A percentile compares a stretch with the other conserved stretches of the same genome.
Evolutionary conservation across 2,888 invertebrate genomes (phyloP).

Genomic region (Eupithecia tripunctaria): DNA sequence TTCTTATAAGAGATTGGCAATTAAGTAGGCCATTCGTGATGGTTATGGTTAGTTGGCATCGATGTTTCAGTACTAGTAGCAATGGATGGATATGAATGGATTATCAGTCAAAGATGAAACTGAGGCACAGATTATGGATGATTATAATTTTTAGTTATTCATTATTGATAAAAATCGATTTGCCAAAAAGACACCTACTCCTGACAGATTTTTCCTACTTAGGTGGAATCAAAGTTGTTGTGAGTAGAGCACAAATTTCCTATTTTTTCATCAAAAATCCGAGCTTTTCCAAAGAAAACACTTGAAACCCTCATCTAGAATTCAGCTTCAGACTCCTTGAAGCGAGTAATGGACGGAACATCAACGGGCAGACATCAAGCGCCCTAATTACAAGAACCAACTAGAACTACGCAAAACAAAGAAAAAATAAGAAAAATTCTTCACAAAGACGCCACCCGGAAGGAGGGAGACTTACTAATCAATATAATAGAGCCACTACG

Average conservation of each 20-base stretch:
- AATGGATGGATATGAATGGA: neutral
- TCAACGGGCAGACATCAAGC: conserved; percentile 35
- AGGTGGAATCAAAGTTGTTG: neutral
- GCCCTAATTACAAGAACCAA: conserved; percentile 46
- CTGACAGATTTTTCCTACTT: neutral
- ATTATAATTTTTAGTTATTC: neutral
- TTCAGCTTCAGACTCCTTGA: conserved; percentile 24
- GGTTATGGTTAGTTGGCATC: neutral
- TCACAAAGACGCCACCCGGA: conserved; percentile 75
- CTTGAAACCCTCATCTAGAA: conserved; percentile 6
- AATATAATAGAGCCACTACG: conserved; percentile 84
- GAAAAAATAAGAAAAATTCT: conserved; percentile 71
- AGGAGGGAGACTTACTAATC: conserved; percentile 80
- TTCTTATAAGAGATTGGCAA: neutral
- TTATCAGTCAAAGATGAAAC: neutral
- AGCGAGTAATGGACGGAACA: conserved; percentile 26
- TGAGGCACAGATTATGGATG: neutral
- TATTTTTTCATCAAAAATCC: neutral
- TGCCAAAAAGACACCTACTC: neutral
- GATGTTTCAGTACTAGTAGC: neutral
- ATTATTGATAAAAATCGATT: neutral
- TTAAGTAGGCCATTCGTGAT: neutral
- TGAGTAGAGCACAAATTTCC: neutral
- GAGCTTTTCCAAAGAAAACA: neutral
- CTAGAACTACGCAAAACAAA: conserved; percentile 72